A percentile compares a stretch with the other conserved stretches of the same genome.
Evolutionary conservation across 2,888 invertebrate species (phyloP).

Genomic region (Dicyrtomina minuta): DNA sequence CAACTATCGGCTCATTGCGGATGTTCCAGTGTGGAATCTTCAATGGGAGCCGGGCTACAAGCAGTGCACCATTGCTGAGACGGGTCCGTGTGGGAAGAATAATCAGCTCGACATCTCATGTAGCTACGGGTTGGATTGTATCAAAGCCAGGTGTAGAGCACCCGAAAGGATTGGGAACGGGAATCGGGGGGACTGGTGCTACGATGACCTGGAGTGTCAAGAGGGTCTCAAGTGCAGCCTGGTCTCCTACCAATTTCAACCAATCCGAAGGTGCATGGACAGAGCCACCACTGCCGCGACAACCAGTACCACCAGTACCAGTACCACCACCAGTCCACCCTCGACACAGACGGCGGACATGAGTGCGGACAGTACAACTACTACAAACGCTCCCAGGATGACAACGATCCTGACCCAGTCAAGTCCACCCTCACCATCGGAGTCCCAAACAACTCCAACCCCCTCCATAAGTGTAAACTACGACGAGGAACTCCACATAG

Average conservation of each 20-base stretch:
- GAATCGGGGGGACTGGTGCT: conserved; percentile 17
- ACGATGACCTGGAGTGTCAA: conserved; percentile 27
- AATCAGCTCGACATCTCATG: conserved; percentile 21
- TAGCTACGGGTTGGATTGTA: conserved; percentile 4
- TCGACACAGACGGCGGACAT: neutral
- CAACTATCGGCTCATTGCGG: conserved; percentile 24
- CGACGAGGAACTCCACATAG: too few relatives aligned
- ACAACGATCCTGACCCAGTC: neutral
- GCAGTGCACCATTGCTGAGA: conserved; percentile 21
- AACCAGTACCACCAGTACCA: neutral
- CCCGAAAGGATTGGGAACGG: neutral
- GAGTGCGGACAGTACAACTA: neutral
- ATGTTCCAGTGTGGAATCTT: conserved; percentile 26
- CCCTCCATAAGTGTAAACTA: too few relatives aligned
- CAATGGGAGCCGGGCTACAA: neutral
- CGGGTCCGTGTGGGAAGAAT: conserved; percentile 29
- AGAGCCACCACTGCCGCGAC: neutral
- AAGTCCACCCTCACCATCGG: neutral
- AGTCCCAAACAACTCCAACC: too few relatives aligned
- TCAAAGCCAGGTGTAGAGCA: conserved; percentile 20
- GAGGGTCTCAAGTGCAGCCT: conserved; percentile 18
- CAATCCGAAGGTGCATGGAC: neutral
- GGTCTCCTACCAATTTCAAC: conserved; percentile 23
- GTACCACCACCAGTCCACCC: neutral
- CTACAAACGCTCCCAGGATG: neutral